Conservation (phyloP, 53 echinoderm and acorn worm genomes). For the Zoroaster sp. region DNA sequence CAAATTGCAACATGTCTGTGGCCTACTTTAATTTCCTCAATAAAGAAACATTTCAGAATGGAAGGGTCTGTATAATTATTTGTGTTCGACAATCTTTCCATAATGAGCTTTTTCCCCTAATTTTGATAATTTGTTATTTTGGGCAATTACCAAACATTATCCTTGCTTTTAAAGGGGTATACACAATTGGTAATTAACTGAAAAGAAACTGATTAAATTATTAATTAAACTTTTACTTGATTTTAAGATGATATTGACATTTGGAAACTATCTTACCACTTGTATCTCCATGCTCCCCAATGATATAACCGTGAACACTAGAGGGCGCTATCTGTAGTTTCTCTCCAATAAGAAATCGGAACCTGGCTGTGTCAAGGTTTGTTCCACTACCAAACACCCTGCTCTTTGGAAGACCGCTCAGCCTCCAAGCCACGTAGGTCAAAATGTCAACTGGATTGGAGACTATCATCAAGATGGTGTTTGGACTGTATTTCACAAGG, state of each 20-base stretch:
- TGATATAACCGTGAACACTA: slow-evolving; percentile 92
- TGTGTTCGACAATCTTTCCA: too few relatives aligned
- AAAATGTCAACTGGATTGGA: slow-evolving; percentile 90
- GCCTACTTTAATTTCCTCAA: too few relatives aligned
- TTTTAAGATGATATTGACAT: too few relatives aligned
- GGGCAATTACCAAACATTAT: too few relatives aligned
- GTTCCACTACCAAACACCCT: slow-evolving; percentile 89
- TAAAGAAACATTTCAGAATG: too few relatives aligned
- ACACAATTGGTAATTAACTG: too few relatives aligned
- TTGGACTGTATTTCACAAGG: slow-evolving; percentile 83
- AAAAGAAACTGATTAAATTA: not conserved
- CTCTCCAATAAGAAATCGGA: slow-evolving; percentile 91
- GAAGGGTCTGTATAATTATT: too few relatives aligned
- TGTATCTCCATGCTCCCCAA: slow-evolving; percentile 93
- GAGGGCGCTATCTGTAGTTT: slow-evolving; percentile 84
- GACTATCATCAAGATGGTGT: slow-evolving; percentile 75
- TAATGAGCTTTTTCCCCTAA: too few relatives aligned
- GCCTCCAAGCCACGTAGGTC: slow-evolving; percentile 91
- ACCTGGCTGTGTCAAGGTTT: slow-evolving; percentile 88
- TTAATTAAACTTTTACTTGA: not conserved
- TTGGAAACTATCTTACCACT: too few relatives aligned
- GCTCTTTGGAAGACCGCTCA: slow-evolving; percentile 84
- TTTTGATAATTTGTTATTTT: too few relatives aligned
- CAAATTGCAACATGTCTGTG: too few relatives aligned
- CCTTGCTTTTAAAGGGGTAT: too few relatives aligned